Conservation (phyloP, 53 echinoderm and acorn worm species). For the Henricia sp. region DNA sequence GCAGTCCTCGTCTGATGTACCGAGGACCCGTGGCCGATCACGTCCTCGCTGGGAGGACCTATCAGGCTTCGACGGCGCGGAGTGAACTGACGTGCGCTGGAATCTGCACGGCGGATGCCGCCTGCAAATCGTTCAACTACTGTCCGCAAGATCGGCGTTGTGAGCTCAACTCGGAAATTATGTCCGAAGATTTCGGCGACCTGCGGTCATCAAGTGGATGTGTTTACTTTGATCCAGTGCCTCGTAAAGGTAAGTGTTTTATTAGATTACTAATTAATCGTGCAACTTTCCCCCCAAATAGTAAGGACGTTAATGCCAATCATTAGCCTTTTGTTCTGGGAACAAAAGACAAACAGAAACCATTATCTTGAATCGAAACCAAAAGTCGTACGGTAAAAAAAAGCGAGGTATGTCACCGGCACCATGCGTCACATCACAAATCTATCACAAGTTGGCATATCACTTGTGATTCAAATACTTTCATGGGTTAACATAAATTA, state of each 20-base stretch:
- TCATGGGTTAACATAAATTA: too few species aligned
- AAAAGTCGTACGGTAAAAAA: too few species aligned
- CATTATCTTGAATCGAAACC: too few species aligned
- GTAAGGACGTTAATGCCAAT: too few species aligned
- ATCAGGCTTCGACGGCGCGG: background rate
- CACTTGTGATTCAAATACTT: too few species aligned
- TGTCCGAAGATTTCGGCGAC: background rate
- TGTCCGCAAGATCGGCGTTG: background rate
- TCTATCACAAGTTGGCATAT: too few species aligned
- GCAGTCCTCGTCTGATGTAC: background rate
- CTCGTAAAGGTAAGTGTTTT: constrained; percentile 10
- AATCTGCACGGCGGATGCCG: background rate
- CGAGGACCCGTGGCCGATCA: background rate
- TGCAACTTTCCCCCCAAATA: too few species aligned
- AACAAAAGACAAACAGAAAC: too few species aligned
- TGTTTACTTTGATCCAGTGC: constrained; percentile 2
- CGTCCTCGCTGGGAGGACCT: background rate
- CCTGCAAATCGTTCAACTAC: constrained; percentile 18
- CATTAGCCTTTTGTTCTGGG: too few species aligned
- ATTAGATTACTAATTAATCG: too few species aligned
- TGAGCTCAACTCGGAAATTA: constrained; percentile 12
- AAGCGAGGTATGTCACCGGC: too few species aligned
- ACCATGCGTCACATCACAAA: too few species aligned
- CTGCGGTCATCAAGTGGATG: constrained; percentile 1
- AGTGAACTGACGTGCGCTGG: background rate